Base-by-base conservation (phyloP, 2,888 invertebrate species). In the Eumacrocentrus americanus region DNA sequence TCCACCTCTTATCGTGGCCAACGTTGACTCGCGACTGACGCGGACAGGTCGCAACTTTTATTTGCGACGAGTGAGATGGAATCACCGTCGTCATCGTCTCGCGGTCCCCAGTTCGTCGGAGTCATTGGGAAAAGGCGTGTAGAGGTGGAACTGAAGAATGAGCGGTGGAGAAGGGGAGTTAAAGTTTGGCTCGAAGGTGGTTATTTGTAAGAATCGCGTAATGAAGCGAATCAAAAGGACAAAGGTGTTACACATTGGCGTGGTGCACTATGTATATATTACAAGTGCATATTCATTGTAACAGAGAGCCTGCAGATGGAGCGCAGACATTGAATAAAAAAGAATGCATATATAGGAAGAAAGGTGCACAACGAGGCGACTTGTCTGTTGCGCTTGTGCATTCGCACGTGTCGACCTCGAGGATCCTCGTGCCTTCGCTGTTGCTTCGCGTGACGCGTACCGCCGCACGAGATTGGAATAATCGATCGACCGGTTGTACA, bases 1-100 rank as follows among this genome's bases (percentile, higher is more conserved):
- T 44, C 54, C 48, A 47, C 44, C 34, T 40, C 44, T 51, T 60
- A 50, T 60, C 60, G 55, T 60, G 60, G 25, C 25, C 25, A 60
- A 25, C 44, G 51, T 48, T 55, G 60, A 60, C 50, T 60, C 42
- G 37, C 55, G 44, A 60, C 60, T 60, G 55, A 56, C 60, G 42
- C 55, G 50, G 25, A 60, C 55, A 60, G 50, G 46, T 60, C 55
- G 55, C 50, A 55, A 60, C 55, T 50, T 60, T 60, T 60, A 60
- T 60, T 60, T 60, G 55, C 55, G 60, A 42, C 60, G 46, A 60
- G 54, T 48, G 60, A 60, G 60, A 55, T 48, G 25, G 38, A 60
- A 56, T 56, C 55, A 56, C 55, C 60, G 51, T 47, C 44, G 50
- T 55, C 50, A 56, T 60, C 38, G 60, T 44, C 54, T 54, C 54